Evolutionary conservation across 2,797 vertebrate genomes (phyloP).

Genomic region (Poeciliopsis paucimaculata): DNA sequence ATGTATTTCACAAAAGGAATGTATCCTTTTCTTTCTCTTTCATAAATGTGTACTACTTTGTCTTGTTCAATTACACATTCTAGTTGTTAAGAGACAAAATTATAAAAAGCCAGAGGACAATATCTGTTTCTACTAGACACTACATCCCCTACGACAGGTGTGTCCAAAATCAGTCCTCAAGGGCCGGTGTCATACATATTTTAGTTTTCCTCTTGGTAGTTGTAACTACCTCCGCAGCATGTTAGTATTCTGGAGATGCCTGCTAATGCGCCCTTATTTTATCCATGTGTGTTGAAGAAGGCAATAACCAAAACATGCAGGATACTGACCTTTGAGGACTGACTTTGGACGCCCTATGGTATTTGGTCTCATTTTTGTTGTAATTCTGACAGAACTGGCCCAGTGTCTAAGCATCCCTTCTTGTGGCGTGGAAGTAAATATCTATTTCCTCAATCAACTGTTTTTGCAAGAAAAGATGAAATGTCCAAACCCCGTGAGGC

Average conservation of each 20-base stretch:
- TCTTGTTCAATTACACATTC: not conserved
- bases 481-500: not conserved
- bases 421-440: not conserved
- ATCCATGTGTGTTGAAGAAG: too few relatives aligned
- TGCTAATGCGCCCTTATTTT: too few relatives aligned
- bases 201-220: too few relatives aligned
- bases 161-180: too few relatives aligned
- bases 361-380: not conserved
- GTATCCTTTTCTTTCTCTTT: not conserved
- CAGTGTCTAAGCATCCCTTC: not conserved
- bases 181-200: too few relatives aligned
- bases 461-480: not conserved
- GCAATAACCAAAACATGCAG: too few relatives aligned
- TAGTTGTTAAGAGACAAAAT: not conserved
- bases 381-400: not conserved
- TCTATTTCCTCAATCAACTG: not conserved
- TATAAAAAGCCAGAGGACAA: not conserved
- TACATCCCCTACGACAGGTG: not conserved
- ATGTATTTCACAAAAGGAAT: not conserved
- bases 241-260: too few relatives aligned
- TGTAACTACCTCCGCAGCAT: too few relatives aligned
- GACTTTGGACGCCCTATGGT: not conserved
- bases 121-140: not conserved
- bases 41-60: not conserved
- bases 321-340: too few relatives aligned